Base-by-base conservation (phyloP, 2,888 invertebrate species). In the Lepeophtheirus nordmannii region DNA sequence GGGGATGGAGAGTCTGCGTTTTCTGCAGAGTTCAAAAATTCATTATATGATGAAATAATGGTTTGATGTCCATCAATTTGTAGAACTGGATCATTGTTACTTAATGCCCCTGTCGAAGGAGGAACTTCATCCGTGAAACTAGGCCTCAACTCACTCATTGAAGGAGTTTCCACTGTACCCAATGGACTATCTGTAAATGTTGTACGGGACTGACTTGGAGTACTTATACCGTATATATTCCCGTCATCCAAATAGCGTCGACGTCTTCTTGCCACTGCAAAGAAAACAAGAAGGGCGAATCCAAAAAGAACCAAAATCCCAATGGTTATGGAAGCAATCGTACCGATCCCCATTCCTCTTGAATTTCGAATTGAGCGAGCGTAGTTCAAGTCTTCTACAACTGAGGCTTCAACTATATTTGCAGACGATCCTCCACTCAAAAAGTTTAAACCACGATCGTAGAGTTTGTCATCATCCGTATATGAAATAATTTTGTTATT, bases 311-410 rank as follows among this genome's bases (percentile, higher is more conserved):
- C 53, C 12, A 63, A 30, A 23, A 56, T 53, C 12, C 63, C 63
- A 56, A 63, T 38, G 1, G 56, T 56, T 12, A 63, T 63, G 2
- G 53, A 53, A 1, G 63, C 41, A 30, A 63, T 63, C 30, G 63
- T 63, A 12, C 46, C 63, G 3, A 63, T 53, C 5, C 63, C 56
- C 22, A 53, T 20, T 5, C 20, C 56, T 11, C 40, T 38, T 12
- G 63, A 46, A n/a, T 63, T 53, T 10, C 63, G 46, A 1, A 63
- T 38, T 1, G 56, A 56, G 11, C 63, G 22, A 12, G 63, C 63
- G 53, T 63, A 63, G 38, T 63, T 56, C 53, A 63, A 56, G 63
- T 63, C 63, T 56, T 63, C 63, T 37, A 63, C 63, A 1, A 63
- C 63, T 9, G 63, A 46, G 14, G 63, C 63, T 14, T 63, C 56